Conservation (phyloP, 1,140 invertebrate species). For the Lineus longissimus region DNA sequence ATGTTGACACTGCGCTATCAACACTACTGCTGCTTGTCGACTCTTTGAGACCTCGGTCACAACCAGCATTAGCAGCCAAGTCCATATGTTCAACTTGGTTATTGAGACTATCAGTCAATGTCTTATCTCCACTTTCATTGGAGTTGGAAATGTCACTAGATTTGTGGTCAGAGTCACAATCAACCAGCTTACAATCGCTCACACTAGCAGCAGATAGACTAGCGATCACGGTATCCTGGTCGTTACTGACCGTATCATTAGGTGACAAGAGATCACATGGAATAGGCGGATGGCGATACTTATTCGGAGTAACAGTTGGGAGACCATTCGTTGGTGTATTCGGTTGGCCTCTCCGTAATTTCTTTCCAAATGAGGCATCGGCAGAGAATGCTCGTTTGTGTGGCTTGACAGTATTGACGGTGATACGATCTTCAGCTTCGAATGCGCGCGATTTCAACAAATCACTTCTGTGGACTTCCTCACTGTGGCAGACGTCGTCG, state of each 20-base stretch:
- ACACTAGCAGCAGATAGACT: not conserved
- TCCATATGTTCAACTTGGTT: no score
- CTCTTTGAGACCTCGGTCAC: no score
- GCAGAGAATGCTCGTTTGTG: constrained; percentile 24
- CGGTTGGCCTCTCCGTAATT: constrained; percentile 35
- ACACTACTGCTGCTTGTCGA: no score
- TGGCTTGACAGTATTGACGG: not conserved
- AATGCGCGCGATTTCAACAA: not conserved
- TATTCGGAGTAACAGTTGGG: no score
- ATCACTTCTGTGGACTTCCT: not conserved
- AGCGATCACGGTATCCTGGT: not conserved
- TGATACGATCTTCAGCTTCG: not conserved
- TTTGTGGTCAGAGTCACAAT: not conserved
- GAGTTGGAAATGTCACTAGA: not conserved
- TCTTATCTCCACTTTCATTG: constrained; percentile 8
- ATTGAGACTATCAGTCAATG: no score
- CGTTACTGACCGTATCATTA: no score
- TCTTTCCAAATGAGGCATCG: constrained; percentile 15
- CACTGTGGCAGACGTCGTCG: not conserved
- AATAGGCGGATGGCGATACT: no score
- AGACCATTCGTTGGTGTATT: constrained; percentile 39
- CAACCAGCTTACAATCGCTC: not conserved
- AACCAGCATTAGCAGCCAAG: no score
- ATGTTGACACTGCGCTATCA: no score
- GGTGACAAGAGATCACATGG: no score